These are phyloP conservation scores for Zeus faber DNA, from an alignment of 2,113 vertebrate genomes.

Conservation along the genomic window DNA sequence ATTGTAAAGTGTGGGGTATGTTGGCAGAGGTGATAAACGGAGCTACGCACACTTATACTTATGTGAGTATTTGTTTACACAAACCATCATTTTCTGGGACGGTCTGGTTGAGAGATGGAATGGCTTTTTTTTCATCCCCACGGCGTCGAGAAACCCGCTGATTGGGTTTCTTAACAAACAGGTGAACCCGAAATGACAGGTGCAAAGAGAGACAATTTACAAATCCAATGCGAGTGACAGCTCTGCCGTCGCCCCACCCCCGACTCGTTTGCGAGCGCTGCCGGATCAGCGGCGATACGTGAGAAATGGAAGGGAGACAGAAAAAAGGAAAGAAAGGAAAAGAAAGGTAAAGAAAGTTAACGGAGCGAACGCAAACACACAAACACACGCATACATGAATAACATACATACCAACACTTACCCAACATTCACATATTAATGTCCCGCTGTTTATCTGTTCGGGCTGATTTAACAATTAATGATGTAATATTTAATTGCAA, in stretches of 20 bases:
- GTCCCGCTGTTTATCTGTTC: too few species aligned
- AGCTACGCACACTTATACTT: constrained; percentile 4
- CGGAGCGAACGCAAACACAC: too few species aligned
- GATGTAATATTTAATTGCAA: too few species aligned
- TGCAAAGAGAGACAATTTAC: constrained; percentile 48
- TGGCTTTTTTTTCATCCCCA: constrained; percentile 18
- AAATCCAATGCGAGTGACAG: constrained; percentile 55
- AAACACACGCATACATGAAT: too few species aligned
- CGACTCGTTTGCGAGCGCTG: constrained; percentile 30
- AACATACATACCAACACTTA: too few species aligned
- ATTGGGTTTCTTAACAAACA: constrained; percentile 42
- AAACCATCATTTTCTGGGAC: constrained; percentile 44
- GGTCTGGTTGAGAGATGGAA: constrained; percentile 17
- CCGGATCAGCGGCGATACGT: not conserved
- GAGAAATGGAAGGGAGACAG: not conserved
- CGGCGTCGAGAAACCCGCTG: constrained; percentile 27
- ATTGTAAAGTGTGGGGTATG: too few species aligned
- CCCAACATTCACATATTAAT: too few species aligned
- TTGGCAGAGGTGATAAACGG: too few species aligned
- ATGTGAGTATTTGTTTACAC: constrained; percentile 21
- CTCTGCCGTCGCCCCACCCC: constrained; percentile 49
- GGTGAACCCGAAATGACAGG: constrained; percentile 56
- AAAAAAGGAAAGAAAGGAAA: not conserved
- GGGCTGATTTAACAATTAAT: too few species aligned
- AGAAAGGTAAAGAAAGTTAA: too few species aligned